These are phyloP conservation scores for Pagrus major DNA, from an alignment of 2,113 vertebrate species.

Conservation along the genomic window DNA sequence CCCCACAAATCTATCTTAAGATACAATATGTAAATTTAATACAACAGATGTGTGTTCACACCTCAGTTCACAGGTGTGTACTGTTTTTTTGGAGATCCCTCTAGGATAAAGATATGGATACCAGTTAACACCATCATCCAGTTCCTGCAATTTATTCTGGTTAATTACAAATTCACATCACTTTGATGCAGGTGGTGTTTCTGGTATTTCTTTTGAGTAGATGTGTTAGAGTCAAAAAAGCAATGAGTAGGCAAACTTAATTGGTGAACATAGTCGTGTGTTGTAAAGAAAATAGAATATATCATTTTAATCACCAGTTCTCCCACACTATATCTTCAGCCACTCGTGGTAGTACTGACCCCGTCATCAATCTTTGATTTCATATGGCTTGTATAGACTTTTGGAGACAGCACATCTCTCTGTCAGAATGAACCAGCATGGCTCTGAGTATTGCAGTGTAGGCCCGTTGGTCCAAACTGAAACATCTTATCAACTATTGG, in stretches of 20 bases:
- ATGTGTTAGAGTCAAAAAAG: neutral
- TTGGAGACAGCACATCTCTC: too few species aligned
- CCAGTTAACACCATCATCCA: constrained; percentile 27
- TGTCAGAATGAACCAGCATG: neutral
- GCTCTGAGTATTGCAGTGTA: too few species aligned
- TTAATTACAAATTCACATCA: constrained; percentile 9
- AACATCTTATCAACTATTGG: neutral
- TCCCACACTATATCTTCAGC: neutral
- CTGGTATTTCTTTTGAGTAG: neutral
- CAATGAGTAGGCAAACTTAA: neutral
- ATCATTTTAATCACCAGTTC: neutral
- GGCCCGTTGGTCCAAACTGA: neutral
- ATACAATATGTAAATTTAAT: neutral
- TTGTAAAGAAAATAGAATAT: too few species aligned
- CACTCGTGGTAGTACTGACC: too few species aligned
- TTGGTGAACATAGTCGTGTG: neutral
- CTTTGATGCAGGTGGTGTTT: neutral
- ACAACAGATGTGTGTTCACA: neutral
- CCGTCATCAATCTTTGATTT: too few species aligned
- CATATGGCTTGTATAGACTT: too few species aligned
- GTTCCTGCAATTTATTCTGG: neutral
- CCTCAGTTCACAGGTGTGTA: constrained; percentile 1
- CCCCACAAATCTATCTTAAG: neutral
- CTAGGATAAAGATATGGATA: neutral
- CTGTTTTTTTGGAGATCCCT: neutral